Conservation (phyloP, 2,888 invertebrate species). For the Acanthosepion pharaonis region DNA sequence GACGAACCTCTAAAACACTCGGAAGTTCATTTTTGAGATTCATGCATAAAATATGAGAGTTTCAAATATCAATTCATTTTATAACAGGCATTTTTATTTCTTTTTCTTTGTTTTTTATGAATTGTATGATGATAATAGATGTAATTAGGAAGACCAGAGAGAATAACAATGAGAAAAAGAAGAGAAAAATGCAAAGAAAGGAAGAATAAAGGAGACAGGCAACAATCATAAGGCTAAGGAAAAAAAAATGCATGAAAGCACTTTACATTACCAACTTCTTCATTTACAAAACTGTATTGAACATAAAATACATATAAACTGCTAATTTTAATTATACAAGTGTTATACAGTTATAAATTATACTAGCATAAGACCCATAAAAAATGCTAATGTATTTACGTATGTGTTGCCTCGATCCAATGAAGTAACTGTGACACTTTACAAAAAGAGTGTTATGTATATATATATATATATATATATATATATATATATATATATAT, state of each 20-base stretch:
- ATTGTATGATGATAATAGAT: neutral
- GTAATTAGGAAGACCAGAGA: constrained; percentile 42
- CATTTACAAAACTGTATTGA: neutral
- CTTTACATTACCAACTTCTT: neutral
- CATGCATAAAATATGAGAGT: neutral
- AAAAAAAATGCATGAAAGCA: neutral
- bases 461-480: too few species aligned
- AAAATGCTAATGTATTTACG: too few species aligned
- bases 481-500: too few species aligned
- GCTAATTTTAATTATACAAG: neutral
- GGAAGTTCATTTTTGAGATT: neutral
- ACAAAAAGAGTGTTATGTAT: too few species aligned
- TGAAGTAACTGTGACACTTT: too few species aligned
- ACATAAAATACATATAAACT: neutral
- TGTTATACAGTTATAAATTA: too few species aligned
- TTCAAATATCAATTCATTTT: neutral
- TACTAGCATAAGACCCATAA: too few species aligned
- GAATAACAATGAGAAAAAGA: constrained; percentile 37
- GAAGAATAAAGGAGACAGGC: neutral
- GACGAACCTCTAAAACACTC: neutral
- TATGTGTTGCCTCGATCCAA: too few species aligned
- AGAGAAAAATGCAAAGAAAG: constrained; percentile 51
- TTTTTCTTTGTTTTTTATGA: neutral
- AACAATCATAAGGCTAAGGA: neutral
- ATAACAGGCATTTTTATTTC: neutral